Conservation (phyloP, 2,113 vertebrate species). For the Nicator chloris region DNA sequence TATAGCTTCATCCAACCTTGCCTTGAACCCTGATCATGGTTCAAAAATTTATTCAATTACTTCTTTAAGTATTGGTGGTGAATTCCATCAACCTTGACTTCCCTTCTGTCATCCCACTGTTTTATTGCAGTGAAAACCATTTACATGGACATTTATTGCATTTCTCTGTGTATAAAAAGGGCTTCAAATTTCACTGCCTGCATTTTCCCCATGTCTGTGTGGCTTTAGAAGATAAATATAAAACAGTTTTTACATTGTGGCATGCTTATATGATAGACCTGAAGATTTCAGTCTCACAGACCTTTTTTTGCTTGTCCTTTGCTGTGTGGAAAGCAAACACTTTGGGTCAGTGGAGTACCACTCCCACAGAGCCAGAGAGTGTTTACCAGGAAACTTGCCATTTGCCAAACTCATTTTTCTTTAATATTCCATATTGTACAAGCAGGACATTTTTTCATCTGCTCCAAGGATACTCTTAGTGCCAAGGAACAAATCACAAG, state of each 20-base stretch:
- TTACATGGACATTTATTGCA: background rate
- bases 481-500: background rate
- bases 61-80: background rate
- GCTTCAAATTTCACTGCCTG: background rate
- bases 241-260: background rate
- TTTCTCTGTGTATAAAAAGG: background rate
- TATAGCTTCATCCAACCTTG: background rate
- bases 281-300: background rate
- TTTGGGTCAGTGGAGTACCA: background rate
- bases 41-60: background rate
- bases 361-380: background rate
- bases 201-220: background rate
- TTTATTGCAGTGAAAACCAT: background rate
- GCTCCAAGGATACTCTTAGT: background rate
- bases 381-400: constrained; percentile 33
- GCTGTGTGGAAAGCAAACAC: background rate
- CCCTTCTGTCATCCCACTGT: background rate
- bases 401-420: constrained; percentile 4
- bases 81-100: background rate
- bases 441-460: background rate
- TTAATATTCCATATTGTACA: background rate
- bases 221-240: background rate
- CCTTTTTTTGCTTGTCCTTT: background rate
- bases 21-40: background rate
- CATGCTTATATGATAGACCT: background rate